Conservation (phyloP, 2,888 invertebrate species). For the Drosophila ochracea region DNA sequence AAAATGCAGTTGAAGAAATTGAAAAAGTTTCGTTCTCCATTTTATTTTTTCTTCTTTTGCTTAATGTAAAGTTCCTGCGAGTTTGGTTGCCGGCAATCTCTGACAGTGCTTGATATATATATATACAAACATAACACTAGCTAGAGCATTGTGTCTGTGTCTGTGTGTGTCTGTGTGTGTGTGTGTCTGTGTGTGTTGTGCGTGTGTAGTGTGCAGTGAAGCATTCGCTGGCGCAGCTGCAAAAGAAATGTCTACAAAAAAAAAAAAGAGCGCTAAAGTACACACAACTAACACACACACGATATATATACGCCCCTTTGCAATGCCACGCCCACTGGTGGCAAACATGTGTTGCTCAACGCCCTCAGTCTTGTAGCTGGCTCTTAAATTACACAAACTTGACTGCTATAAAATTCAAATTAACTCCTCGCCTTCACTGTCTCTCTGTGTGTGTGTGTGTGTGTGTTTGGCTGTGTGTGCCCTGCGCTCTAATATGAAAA, state of each 20-base stretch:
- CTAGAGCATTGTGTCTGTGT: neutral
- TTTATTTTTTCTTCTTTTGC: slow-evolving; percentile 25
- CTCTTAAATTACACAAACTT: slow-evolving; percentile 70
- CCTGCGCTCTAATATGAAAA: slow-evolving; percentile 61
- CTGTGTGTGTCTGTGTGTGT: neutral
- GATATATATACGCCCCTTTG: slow-evolving; percentile 7
- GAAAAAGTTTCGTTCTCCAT: slow-evolving; percentile 66
- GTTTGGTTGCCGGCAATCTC: slow-evolving; percentile 31
- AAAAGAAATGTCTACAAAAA: slow-evolving; percentile 46
- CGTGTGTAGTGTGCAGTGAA: slow-evolving; percentile 38
- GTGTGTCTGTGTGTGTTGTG: neutral
- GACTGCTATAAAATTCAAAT: slow-evolving; percentile 80
- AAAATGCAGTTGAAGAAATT: slow-evolving; percentile 78
- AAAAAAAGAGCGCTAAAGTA: slow-evolving; percentile 38
- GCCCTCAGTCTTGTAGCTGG: slow-evolving; percentile 51
- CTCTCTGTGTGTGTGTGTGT: neutral
- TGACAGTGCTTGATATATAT: slow-evolving; percentile 9
- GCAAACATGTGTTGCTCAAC: slow-evolving; percentile 76
- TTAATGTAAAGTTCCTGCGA: slow-evolving; percentile 61
- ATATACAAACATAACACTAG: slow-evolving; percentile 3
- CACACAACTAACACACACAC: slow-evolving; percentile 18
- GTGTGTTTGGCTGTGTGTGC: slow-evolving; percentile 19
- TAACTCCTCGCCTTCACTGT: slow-evolving; percentile 61
- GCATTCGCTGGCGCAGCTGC: slow-evolving; percentile 46
- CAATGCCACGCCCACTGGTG: slow-evolving; percentile 53